phyloP scores from a whole-genome alignment of 2,797 vertebrate genomes.

The Sebastes hopkinsi region DNA sequence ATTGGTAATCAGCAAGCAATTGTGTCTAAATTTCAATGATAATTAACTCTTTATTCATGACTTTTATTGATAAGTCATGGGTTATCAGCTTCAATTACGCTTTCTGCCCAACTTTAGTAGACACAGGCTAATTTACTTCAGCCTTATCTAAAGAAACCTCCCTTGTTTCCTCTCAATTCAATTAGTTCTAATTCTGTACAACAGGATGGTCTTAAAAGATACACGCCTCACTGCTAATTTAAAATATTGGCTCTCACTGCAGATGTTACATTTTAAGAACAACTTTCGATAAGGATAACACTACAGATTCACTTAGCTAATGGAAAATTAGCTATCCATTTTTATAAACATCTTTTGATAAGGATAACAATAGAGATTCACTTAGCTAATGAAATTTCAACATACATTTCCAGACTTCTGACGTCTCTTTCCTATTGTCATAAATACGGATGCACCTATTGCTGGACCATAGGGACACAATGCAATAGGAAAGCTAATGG shows the following conservation, averaged over 20 bases:
- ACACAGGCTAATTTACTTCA: constrained; percentile 8
- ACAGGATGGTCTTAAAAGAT: not conserved
- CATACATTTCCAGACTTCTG: constrained; percentile 1
- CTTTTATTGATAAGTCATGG: not conserved
- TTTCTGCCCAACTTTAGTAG: not conserved
- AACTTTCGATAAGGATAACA: not conserved
- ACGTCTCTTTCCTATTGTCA: constrained; percentile 4
- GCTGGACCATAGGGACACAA: constrained; percentile 28
- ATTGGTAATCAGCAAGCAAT: constrained; percentile 14
- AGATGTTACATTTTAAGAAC: not conserved
- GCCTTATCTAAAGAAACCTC: constrained; percentile 27
- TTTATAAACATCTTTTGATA: not conserved
- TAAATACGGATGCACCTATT: constrained; percentile 29
- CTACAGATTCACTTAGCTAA: not conserved
- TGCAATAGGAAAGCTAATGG: constrained; percentile 73
- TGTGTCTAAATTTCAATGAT: constrained; percentile 3
- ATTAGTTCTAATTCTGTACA: constrained; percentile 28
- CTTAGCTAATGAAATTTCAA: constrained; percentile 4
- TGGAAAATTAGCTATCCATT: not conserved
- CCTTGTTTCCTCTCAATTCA: constrained; percentile 13
- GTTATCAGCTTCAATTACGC: constrained; percentile 19
- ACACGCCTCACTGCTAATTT: not conserved
- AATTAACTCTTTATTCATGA: not conserved
- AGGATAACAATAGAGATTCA: constrained; percentile 3
- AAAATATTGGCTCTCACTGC: not conserved